Percentiles rank a stretch among this genome's conserved stretches.
phyloP scores from a whole-genome alignment of 1,140 invertebrate species.

The Rhyacophila brunnea region DNA sequence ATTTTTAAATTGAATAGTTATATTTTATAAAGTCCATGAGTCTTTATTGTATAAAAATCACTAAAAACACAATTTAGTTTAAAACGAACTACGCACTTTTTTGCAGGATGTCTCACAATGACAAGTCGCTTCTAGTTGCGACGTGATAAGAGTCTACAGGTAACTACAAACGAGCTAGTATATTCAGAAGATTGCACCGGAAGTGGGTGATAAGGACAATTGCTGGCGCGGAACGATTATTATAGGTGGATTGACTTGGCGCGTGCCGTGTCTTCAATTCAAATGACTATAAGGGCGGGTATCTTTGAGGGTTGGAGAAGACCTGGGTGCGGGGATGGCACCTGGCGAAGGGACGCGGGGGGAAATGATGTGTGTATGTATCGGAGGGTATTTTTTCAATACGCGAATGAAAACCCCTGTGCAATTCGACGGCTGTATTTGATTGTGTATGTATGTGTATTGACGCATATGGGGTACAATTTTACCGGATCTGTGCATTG shows the following conservation, averaged over 20 bases:
- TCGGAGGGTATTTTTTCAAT: constrained; percentile 29
- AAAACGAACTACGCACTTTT: too few species aligned
- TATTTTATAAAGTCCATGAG: too few species aligned
- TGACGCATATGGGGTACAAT: constrained; percentile 10
- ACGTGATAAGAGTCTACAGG: too few species aligned
- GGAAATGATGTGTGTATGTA: constrained; percentile 20
- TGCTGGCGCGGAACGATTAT: constrained; percentile 17
- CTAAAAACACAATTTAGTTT: too few species aligned
- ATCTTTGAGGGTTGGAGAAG: too few species aligned
- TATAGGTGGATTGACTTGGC: constrained; percentile 33
- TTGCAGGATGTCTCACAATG: too few species aligned
- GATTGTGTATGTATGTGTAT: constrained; percentile 16
- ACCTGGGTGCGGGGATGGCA: constrained; percentile 3
- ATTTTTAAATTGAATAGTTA: too few species aligned
- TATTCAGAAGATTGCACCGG: not conserved
- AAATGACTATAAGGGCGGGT: constrained; percentile 17
- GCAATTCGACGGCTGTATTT: constrained; percentile 24
- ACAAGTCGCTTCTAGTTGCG: too few species aligned
- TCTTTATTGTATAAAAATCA: too few species aligned
- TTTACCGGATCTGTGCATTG: constrained; percentile 25
- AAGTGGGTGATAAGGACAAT: constrained; percentile 20
- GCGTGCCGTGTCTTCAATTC: constrained; percentile 29
- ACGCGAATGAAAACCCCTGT: constrained; percentile 31
- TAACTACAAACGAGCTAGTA: too few species aligned
- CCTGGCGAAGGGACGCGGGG: constrained; percentile 21